phyloP scores from a whole-genome alignment of 2,888 invertebrate genomes.

The Cephalotes varians region DNA sequence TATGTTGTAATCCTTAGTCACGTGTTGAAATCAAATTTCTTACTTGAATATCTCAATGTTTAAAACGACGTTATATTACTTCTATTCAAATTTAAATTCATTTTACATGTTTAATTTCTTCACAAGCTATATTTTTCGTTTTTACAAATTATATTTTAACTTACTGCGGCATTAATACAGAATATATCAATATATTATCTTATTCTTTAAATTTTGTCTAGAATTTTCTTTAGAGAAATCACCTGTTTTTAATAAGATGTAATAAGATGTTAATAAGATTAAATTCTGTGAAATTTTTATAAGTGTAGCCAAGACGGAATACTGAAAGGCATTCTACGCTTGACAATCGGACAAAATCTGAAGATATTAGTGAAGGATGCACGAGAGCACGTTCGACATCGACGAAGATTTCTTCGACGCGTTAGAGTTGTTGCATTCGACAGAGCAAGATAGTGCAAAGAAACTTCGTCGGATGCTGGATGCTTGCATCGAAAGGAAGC shows the following conservation, averaged over 20 bases:
- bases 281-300: background rate
- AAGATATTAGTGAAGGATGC: slow-evolving; percentile 59
- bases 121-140: too few relatives aligned
- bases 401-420: slow-evolving; percentile 76
- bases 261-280: too few relatives aligned
- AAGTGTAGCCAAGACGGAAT: too few relatives aligned
- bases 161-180: background rate
- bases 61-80: background rate
- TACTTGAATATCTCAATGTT: background rate
- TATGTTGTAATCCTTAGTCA: background rate
- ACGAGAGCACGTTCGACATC: slow-evolving; percentile 61
- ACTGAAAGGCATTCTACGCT: background rate
- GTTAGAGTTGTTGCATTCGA: slow-evolving; percentile 75
- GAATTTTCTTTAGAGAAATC: background rate
- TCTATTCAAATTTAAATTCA: background rate
- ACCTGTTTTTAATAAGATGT: background rate
- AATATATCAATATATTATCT: background rate
- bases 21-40: background rate
- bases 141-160: background rate
- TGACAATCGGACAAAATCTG: background rate
- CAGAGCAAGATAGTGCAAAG: slow-evolving; percentile 75
- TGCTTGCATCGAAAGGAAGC: slow-evolving; percentile 69
- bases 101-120: background rate
- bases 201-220: background rate
- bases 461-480: slow-evolving; percentile 76